phyloP scores from a whole-genome alignment of 2,113 vertebrate genomes.

The Rhadina sibilatrix region DNA sequence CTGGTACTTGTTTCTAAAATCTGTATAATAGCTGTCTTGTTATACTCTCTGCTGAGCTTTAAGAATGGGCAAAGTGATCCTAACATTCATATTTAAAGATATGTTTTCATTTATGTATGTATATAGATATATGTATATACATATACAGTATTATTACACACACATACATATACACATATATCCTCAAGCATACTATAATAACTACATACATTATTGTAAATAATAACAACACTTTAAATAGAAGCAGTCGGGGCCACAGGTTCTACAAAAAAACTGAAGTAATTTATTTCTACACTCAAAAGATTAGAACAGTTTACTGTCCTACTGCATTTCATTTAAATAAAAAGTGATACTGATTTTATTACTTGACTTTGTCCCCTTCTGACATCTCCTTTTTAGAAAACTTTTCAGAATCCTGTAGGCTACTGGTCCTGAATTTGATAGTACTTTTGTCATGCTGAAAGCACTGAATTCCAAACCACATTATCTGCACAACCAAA shows the following conservation, averaged over 20 bases:
- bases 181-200: not conserved
- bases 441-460: not conserved
- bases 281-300: not conserved
- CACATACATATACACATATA: not conserved
- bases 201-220: not conserved
- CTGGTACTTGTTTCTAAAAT: not conserved
- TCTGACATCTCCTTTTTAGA: not conserved
- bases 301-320: not conserved
- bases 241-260: not conserved
- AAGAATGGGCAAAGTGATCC: not conserved
- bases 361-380: not conserved
- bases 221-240: not conserved
- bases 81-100: not conserved
- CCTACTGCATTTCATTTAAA: not conserved
- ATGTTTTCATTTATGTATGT: not conserved
- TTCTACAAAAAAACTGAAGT: not conserved
- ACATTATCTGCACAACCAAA: not conserved
- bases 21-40: not conserved
- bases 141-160: not conserved
- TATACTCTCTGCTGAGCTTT: not conserved
- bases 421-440: not conserved
- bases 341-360: not conserved
- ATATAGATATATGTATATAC: accelerated
- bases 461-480: not conserved
- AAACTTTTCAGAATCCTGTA: not conserved